Percentiles rank a stretch among this genome's conserved stretches.
Conservation (phyloP, 1,140 invertebrate species). For the Cotesia typhae region DNA sequence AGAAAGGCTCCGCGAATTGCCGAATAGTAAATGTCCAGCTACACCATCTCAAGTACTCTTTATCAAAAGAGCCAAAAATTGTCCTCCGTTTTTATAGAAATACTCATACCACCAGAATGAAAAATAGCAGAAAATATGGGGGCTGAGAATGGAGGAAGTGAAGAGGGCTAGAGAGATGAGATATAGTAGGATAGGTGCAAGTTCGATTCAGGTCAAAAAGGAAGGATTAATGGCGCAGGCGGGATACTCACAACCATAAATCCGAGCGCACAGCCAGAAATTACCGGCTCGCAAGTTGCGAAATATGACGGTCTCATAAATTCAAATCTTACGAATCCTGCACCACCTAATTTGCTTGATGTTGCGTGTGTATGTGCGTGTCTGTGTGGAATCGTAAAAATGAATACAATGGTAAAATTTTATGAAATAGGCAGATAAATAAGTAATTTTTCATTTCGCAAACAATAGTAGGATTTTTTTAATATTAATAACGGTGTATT, state of each 20-base stretch:
- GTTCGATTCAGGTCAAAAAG: slow-evolving; percentile 62
- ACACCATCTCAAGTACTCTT: too few relatives aligned
- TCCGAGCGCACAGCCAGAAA: slow-evolving; percentile 60
- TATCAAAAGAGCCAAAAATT: not conserved
- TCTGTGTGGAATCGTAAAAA: too few relatives aligned
- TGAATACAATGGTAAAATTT: too few relatives aligned
- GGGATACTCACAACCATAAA: slow-evolving; percentile 65
- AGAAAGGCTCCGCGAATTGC: too few relatives aligned
- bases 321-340: slow-evolving; percentile 56
- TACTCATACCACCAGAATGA: not conserved
- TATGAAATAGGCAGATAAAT: too few relatives aligned
- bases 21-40: too few relatives aligned
- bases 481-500: too few relatives aligned
- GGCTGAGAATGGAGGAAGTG: not conserved
- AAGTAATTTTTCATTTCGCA: too few relatives aligned
- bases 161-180: slow-evolving; percentile 12
- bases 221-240: slow-evolving; percentile 65
- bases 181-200: slow-evolving; percentile 51
- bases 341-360: slow-evolving; percentile 30
- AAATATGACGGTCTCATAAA: slow-evolving; percentile 66
- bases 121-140: not conserved
- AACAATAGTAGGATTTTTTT: too few relatives aligned
- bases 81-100: not conserved
- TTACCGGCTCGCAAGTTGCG: slow-evolving; percentile 64
- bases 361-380: not conserved